Conservation (phyloP, 2,113 vertebrate species). For the Oreocharis arfaki region DNA sequence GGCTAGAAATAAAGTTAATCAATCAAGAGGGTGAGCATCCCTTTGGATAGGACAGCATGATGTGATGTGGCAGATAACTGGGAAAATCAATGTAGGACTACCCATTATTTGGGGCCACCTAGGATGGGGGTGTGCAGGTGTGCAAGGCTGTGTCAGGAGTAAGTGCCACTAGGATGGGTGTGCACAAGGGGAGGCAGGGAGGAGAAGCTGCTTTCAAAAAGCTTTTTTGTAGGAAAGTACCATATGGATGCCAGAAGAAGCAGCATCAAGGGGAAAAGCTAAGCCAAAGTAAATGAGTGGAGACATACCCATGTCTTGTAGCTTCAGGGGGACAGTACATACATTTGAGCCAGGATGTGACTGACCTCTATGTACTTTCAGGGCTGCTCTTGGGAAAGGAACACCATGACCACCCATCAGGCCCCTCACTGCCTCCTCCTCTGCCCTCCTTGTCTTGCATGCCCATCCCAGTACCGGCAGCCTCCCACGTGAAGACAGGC, state of each 20-base stretch:
- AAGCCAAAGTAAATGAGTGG: not conserved
- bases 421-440: constrained; percentile 24
- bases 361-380: not conserved
- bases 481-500: constrained; percentile 74
- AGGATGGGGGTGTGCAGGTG: rapidly evolving
- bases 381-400: constrained; percentile 76
- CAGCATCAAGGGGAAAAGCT: not conserved
- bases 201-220: not conserved
- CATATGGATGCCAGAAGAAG: not conserved
- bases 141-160: rapidly evolving
- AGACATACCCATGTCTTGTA: not conserved
- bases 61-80: not conserved
- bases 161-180: not conserved
- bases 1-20: not conserved
- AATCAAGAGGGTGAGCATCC: not conserved
- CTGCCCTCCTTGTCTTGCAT: constrained; percentile 38
- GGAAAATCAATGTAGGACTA: not conserved
- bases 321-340: not conserved
- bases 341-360: not conserved
- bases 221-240: not conserved
- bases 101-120: rapidly evolving
- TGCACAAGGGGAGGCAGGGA: not conserved
- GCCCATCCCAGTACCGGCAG: not conserved
- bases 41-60: not conserved
- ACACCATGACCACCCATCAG: constrained; percentile 29